These are phyloP conservation scores for Scrobipalpa atriplicella DNA, from an alignment of 2,888 invertebrate genomes.

Conservation along the genomic window DNA sequence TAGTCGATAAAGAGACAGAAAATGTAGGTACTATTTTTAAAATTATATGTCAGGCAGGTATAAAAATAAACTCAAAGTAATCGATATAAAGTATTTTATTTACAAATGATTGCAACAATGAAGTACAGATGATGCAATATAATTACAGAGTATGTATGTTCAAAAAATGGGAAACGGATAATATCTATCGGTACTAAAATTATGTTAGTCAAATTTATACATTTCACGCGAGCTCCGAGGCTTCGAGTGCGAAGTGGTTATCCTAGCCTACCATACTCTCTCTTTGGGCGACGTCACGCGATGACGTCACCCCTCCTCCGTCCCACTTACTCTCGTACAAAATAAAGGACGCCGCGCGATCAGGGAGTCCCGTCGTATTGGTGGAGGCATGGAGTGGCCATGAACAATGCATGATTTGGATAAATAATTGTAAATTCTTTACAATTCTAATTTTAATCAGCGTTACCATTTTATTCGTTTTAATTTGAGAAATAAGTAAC, in stretches of 20 bases:
- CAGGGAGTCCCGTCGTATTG: not conserved
- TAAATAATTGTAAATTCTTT: not conserved
- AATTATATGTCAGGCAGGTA: not conserved
- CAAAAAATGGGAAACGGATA: constrained; percentile 79
- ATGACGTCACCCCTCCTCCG: constrained; percentile 15
- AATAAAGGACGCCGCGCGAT: constrained; percentile 31
- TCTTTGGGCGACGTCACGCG: constrained; percentile 27
- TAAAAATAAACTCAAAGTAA: constrained; percentile 27
- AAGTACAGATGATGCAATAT: constrained; percentile 81
- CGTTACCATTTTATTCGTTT: too few species aligned
- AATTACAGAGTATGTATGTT: constrained; percentile 80
- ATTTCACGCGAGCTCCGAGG: constrained; percentile 57
- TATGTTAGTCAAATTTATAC: constrained; percentile 75
- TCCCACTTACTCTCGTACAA: constrained; percentile 30
- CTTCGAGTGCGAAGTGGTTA: constrained; percentile 41
- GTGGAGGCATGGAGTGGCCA: not conserved
- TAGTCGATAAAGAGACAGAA: too few species aligned
- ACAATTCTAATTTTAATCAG: too few species aligned
- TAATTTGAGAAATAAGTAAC: too few species aligned
- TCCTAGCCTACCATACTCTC: constrained; percentile 37
- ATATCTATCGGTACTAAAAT: constrained; percentile 82
- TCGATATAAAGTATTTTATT: constrained; percentile 83
- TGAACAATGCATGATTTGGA: not conserved
- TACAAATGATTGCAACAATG: constrained; percentile 84
- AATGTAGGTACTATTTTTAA: not conserved